These are phyloP conservation scores for Lamellibrachia columna DNA, from an alignment of 2,888 invertebrate genomes.

Conservation along the genomic window DNA sequence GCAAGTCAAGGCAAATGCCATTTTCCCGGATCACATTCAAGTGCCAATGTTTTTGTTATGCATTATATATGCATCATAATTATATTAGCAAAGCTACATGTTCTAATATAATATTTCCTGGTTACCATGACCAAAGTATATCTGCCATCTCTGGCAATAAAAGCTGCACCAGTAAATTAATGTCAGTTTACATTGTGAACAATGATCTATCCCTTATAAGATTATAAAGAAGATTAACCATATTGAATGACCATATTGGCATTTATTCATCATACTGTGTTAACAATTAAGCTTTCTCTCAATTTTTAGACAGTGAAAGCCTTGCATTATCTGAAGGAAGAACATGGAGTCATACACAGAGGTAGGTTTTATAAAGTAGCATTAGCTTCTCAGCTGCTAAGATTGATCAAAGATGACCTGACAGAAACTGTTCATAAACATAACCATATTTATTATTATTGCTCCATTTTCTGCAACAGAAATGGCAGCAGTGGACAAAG, in stretches of 20 bases:
- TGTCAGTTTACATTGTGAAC: too few relatives aligned
- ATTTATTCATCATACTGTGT: neutral
- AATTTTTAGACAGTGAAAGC: conserved; percentile 74
- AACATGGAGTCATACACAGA: conserved; percentile 95
- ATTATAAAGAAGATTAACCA: neutral
- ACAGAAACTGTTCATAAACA: neutral
- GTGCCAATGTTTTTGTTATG: too few relatives aligned
- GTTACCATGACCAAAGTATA: too few relatives aligned
- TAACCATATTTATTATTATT: too few relatives aligned
- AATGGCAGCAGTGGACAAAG: neutral
- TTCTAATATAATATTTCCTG: too few relatives aligned
- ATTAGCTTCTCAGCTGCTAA: neutral
- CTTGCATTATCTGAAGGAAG: conserved; percentile 95
- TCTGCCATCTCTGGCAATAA: too few relatives aligned
- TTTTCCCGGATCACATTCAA: too few relatives aligned
- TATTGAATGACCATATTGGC: neutral
- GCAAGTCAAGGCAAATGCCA: too few relatives aligned
- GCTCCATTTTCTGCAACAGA: neutral
- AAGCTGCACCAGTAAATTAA: too few relatives aligned
- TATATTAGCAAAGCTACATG: too few relatives aligned
- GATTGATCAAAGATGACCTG: neutral
- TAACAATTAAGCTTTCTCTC: conserved; percentile 20
- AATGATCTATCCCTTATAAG: too few relatives aligned
- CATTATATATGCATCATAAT: too few relatives aligned
- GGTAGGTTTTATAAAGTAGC: conserved; percentile 52